Base-by-base conservation (phyloP, 2,797 vertebrate species). In the Aselliscus stoliczkanus region DNA sequence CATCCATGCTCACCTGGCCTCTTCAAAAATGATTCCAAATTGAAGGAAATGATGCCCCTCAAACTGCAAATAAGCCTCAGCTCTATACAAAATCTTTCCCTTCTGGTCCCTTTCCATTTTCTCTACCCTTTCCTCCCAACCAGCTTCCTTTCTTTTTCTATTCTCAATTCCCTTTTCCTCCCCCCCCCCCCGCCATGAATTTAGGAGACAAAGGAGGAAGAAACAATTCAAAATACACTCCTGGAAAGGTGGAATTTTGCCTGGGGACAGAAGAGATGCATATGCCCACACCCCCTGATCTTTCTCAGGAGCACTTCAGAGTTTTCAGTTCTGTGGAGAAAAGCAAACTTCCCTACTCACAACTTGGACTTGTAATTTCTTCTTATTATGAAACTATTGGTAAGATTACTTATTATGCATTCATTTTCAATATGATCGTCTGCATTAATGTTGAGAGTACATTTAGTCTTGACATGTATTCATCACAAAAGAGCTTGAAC, bases 341-440 rank as follows among this genome's bases (percentile, higher is more conserved):
- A 90, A 98, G 97, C 88, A 98, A 99, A 54, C 97, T 99, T 87
- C 98, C 99, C 64, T 93, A 76, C 75, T 98, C 99, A 9, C 98
- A 99, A 75, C 95, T 99, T 21, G 96, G 98, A 52, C 94, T 98
- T 7, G 96, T 99, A 65, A 98, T 98, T 94, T 98, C 99, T 96
- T 99, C 99, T 23, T 99, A 99, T 97, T 98, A 98, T 80, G 98
- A 98, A 96, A 98, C 99, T 76, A 98, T 99, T 82, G 99, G 99
- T 99, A 99, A 99, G 98, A 56, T 56, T 79, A 75, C 58, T n/a
- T 13, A 34, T 13, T 85, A 7, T 29, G 20, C 50, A 7, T 44
- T 70, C 44, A 58, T 82, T 70, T 81, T 83, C 87, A 56, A 1
- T 47, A 5, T 42, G 44, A 69, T 18, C 18, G 25, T 54, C 18